These are phyloP conservation scores for Chinchilla lanigera DNA, from an alignment of 2,113 vertebrate species.

Conservation along the genomic window DNA sequence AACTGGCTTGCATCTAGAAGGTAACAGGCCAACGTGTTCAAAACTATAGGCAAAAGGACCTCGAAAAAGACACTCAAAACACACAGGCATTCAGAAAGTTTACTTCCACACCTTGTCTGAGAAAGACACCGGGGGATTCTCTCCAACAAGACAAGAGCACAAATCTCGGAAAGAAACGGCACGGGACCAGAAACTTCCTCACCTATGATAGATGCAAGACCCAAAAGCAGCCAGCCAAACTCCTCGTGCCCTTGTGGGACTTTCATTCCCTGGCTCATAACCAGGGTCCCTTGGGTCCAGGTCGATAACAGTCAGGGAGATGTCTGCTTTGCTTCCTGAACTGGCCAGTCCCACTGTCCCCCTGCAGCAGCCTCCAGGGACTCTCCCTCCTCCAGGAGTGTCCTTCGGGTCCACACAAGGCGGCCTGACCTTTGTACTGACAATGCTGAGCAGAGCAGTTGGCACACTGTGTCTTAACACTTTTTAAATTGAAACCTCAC, in stretches of 20 bases:
- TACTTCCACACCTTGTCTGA: background rate
- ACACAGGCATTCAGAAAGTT: background rate
- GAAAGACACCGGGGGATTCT: background rate
- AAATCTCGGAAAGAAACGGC: rapidly evolving
- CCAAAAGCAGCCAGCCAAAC: background rate
- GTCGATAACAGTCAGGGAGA: rapidly evolving
- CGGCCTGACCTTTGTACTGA: background rate
- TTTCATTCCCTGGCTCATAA: background rate
- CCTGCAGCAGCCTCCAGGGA: no score
- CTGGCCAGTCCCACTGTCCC: rapidly evolving
- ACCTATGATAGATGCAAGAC: background rate
- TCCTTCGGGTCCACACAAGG: background rate
- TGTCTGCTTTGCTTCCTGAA: background rate
- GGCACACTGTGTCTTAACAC: background rate
- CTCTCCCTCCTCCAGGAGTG: rapidly evolving
- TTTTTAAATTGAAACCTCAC: background rate
- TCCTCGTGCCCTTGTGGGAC: background rate
- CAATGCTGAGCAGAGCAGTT: background rate
- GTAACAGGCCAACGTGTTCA: background rate
- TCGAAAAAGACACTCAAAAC: background rate
- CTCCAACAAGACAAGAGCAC: background rate
- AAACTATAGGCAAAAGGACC: background rate
- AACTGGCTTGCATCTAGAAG: background rate
- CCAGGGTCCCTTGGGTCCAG: background rate
- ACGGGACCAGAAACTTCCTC: background rate